Evolutionary conservation across 2,797 vertebrate species (phyloP).

Genomic region (Spizella passerina): DNA sequence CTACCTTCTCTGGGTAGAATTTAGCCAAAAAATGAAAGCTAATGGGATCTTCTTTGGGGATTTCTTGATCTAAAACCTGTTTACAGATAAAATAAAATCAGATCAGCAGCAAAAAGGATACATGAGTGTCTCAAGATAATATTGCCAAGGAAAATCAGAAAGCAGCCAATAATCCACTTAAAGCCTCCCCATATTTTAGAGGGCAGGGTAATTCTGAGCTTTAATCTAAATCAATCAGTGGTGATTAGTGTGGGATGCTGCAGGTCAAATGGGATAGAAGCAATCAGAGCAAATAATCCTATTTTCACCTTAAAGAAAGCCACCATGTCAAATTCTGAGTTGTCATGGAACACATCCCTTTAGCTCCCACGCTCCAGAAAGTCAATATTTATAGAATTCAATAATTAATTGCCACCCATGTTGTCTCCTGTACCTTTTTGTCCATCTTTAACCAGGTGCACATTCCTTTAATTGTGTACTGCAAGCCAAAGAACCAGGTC

Average conservation of each 20-base stretch:
- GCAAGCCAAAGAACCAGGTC: slow-evolving; percentile 93
- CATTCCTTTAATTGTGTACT: slow-evolving; percentile 89
- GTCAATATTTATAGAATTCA: not conserved
- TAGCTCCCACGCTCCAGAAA: not conserved
- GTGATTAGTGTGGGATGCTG: not conserved
- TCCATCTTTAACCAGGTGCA: slow-evolving; percentile 91
- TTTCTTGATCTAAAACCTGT: slow-evolving; percentile 93
- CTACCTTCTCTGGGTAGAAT: slow-evolving; percentile 95
- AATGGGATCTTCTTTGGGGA: slow-evolving; percentile 92
- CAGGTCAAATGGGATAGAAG: not conserved
- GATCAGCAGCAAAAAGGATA: not conserved
- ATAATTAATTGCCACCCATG: not conserved
- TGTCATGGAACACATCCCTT: not conserved
- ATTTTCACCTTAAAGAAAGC: not conserved
- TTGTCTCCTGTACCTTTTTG: slow-evolving; percentile 81
- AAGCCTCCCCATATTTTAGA: not conserved
- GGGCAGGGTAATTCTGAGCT: not conserved
- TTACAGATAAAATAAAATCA: slow-evolving; percentile 17
- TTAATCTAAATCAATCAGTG: not conserved
- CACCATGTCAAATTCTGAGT: not conserved
- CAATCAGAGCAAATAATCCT: not conserved
- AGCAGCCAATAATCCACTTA: not conserved
- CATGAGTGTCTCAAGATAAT: not conserved
- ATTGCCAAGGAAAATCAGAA: not conserved
- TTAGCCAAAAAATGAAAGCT: slow-evolving; percentile 92